Percentiles rank a stretch among this genome's conserved stretches.
Evolutionary conservation across 2,113 vertebrate species (phyloP).

Genomic region (Mola mola): DNA sequence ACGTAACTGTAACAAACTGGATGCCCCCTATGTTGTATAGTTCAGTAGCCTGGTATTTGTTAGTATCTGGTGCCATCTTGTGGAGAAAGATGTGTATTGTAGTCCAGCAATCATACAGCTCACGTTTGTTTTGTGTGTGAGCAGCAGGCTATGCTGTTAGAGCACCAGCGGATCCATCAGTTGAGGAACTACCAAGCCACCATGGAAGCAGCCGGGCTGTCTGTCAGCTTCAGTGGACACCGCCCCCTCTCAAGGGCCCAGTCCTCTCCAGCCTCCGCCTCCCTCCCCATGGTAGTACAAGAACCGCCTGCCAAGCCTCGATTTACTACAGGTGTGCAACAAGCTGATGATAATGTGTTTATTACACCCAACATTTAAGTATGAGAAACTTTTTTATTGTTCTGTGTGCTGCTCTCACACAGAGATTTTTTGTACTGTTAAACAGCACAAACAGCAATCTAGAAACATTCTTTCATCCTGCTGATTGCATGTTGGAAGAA

Average conservation of each 20-base stretch:
- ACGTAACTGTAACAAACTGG: too few relatives aligned
- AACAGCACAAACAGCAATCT: slow-evolving; percentile 27
- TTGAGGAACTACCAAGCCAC: slow-evolving; percentile 95
- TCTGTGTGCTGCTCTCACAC: neutral
- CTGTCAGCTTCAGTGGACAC: slow-evolving; percentile 87
- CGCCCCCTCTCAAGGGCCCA: slow-evolving; percentile 94
- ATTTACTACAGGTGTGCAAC: slow-evolving; percentile 92
- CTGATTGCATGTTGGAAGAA: slow-evolving; percentile 28
- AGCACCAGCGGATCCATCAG: slow-evolving; percentile 97
- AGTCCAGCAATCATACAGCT: neutral
- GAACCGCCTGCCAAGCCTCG: slow-evolving; percentile 90
- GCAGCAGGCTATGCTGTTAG: slow-evolving; percentile 94
- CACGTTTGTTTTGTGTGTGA: slow-evolving; percentile 1
- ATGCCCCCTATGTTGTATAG: too few relatives aligned
- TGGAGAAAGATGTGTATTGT: slow-evolving; percentile 30
- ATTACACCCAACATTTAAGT: neutral
- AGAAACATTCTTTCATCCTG: slow-evolving; percentile 6
- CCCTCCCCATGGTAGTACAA: slow-evolving; percentile 90
- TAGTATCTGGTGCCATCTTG: slow-evolving; percentile 50
- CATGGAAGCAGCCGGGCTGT: slow-evolving; percentile 91
- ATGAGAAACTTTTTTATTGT: neutral
- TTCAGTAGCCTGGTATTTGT: neutral
- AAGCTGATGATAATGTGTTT: neutral
- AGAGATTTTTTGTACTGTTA: neutral
- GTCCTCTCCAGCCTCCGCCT: slow-evolving; percentile 93